phyloP scores from a whole-genome alignment of 35 echinoderm and acorn worm genomes.

The Apostichopus parvimensis region DNA sequence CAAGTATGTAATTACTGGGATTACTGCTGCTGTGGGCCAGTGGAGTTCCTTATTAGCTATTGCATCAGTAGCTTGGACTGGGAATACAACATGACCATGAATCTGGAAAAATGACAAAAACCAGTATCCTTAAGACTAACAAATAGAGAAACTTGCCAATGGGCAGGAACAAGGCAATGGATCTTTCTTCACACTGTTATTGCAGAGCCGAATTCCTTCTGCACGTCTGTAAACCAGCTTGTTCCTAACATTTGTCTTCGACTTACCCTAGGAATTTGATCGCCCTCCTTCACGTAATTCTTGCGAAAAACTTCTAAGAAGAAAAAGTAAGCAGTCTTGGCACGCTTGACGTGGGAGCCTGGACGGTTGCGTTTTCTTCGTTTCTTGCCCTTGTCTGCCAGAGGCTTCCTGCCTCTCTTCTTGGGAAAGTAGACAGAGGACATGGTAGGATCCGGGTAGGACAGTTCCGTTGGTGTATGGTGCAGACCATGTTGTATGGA shows the following conservation, averaged over 20 bases:
- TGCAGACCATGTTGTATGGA: conserved; percentile 55
- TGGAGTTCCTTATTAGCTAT: too few species aligned
- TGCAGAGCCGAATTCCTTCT: too few species aligned
- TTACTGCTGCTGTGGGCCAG: too few species aligned
- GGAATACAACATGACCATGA: too few species aligned
- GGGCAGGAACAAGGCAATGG: too few species aligned
- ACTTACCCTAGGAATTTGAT: conserved; percentile 91
- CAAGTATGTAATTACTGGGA: too few species aligned
- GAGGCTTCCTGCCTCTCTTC: conserved; percentile 83
- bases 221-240: too few species aligned
- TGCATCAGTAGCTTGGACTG: too few species aligned
- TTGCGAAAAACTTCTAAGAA: conserved; percentile 92
- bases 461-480: conserved; percentile 45
- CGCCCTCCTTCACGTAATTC: conserved; percentile 91
- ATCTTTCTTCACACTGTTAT: too few species aligned
- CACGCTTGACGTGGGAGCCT: conserved; percentile 84
- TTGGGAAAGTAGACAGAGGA: conserved; percentile 59
- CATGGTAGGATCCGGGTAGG: conserved; percentile 48
- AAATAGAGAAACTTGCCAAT: too few species aligned
- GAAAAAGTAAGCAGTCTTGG: conserved; percentile 95
- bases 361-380: conserved; percentile 80
- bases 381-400: conserved; percentile 87
- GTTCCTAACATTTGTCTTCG: neutral
- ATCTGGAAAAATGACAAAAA: too few species aligned
- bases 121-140: too few species aligned